Conservation (phyloP, 2,113 vertebrate species). For the Daphoenositta chrysoptera region DNA sequence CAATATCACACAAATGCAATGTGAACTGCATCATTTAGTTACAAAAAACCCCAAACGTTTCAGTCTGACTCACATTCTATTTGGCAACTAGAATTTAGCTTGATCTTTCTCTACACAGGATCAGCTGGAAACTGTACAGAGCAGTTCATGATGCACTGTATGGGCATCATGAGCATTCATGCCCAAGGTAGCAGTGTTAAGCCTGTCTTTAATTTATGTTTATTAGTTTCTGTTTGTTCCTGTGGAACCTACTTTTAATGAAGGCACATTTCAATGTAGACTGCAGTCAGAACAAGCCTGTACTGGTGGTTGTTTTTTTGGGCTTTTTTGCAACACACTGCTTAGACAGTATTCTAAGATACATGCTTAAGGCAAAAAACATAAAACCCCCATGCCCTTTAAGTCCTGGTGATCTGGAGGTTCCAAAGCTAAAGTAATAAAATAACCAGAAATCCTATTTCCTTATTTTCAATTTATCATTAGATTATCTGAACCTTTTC, state of each 20-base stretch:
- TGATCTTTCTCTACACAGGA: neutral
- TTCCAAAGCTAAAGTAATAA: neutral
- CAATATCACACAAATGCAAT: neutral
- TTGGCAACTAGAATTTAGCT: neutral
- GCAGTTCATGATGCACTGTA: neutral
- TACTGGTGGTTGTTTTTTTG: neutral
- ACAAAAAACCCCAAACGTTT: neutral
- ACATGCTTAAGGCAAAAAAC: neutral
- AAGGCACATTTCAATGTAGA: neutral
- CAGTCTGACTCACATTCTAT: neutral
- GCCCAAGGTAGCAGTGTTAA: neutral
- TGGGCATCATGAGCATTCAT: neutral
- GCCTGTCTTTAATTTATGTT: neutral
- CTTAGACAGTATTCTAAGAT: neutral
- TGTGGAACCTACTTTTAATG: neutral
- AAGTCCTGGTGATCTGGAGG: neutral
- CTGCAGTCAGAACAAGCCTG: neutral
- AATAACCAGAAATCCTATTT: neutral
- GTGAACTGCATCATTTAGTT: neutral
- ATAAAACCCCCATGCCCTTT: fast-evolving
- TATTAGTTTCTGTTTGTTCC: neutral
- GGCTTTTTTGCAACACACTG: neutral
- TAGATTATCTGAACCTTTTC: neutral
- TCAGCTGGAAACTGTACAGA: neutral
- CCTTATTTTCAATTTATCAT: neutral